Base-by-base conservation (phyloP, 2,888 invertebrate species). In the Galerucella pusilla region DNA sequence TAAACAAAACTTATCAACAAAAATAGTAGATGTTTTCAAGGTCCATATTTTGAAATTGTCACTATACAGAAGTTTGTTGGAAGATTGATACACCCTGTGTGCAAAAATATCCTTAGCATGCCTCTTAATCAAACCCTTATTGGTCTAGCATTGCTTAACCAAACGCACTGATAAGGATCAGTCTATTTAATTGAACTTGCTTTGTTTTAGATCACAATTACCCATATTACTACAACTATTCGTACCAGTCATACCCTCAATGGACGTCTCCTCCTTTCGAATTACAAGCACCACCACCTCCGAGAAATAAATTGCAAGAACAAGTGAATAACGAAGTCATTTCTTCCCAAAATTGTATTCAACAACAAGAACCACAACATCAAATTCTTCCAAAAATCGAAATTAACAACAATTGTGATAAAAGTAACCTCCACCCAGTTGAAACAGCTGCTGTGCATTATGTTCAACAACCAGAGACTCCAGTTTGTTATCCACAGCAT, bases 151-250 rank as follows among this genome's bases (percentile, higher is more conserved):
- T 42, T 42, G 35, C 7, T 6, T 42, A 42, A 42, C 7, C 1
- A 42, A 42, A 42, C 35, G 5, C 35, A 35, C 5, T 0, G 35
- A 35, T 35, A 35, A 35, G 35, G 5, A 35, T 35, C 35, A 35
- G 35, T 35, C 35, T 46, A 46, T 28, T 35, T 35, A 12, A 12
- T 46, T 49, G 3, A 28, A 10, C 28, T 54, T 46, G 12, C 68
- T 63, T 16, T 57, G 54, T 81, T 80, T 3, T 69, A 84, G 85
- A 84, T 78, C 73, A 79, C 0, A 81, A 81, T 59, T 81, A 80
- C 71, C 82, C 84, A 0, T 82, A 74, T 67, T 81, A 81, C 35
- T 82, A 80, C 77, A 84, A 84, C 77, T 83, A 81, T 68, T 75
- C 78, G 4, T 80, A 78, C 60, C 76, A 78, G 54, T 25, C 75